phyloP scores from a whole-genome alignment of 2,113 vertebrate species.

The Xenus cinereus region DNA sequence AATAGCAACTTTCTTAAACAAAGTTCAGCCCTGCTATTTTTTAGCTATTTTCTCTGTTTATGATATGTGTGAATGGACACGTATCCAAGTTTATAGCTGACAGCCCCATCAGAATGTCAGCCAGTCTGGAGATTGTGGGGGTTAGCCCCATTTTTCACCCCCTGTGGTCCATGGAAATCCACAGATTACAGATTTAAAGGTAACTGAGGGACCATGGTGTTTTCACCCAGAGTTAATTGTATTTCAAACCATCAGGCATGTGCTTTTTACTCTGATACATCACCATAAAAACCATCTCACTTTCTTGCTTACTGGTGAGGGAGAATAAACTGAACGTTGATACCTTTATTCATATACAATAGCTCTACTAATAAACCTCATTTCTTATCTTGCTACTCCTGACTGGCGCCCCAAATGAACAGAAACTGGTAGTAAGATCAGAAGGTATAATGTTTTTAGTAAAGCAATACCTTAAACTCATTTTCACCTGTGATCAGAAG shows the following conservation, averaged over 20 bases:
- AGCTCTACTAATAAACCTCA: background rate
- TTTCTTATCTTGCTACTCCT: background rate
- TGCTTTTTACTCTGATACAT: background rate
- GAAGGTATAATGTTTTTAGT: background rate
- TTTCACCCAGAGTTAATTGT: background rate
- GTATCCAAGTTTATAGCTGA: background rate
- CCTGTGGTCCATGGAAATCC: background rate
- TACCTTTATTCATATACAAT: background rate
- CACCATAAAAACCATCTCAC: background rate
- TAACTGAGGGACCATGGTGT: background rate
- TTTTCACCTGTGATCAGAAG: background rate
- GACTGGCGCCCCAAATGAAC: background rate
- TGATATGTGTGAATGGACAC: background rate
- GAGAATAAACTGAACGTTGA: background rate
- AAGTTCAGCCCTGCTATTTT: background rate
- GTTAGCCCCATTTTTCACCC: background rate
- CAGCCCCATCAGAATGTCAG: background rate
- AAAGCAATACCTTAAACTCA: background rate
- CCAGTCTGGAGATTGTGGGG: background rate
- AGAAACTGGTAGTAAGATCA: conserved; percentile 1
- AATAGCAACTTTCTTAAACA: background rate
- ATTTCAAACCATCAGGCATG: background rate
- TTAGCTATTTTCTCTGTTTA: background rate
- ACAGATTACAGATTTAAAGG: background rate
- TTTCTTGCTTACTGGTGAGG: background rate